Percentiles rank a stretch among this genome's conserved stretches.
phyloP scores from a whole-genome alignment of 2,113 vertebrate species.

The Urocitellus parryii region DNA sequence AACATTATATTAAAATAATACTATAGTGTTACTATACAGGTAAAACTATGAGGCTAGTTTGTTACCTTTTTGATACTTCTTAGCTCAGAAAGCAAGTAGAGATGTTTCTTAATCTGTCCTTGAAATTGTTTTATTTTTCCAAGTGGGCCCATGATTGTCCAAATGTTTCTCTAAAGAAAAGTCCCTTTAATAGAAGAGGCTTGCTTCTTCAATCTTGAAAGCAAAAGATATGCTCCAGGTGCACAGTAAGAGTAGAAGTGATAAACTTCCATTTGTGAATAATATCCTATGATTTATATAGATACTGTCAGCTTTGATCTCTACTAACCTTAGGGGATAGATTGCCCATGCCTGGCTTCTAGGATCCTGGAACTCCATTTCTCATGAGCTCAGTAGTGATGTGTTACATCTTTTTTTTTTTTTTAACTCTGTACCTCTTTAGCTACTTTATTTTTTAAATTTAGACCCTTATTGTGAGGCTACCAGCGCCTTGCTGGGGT shows the following conservation, averaged over 20 bases:
- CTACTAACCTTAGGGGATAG: background rate
- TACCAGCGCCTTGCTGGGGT: no score
- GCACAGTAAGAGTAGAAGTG: background rate
- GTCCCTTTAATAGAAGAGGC: background rate
- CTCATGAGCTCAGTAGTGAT: background rate
- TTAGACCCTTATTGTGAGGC: no score
- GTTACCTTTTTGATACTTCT: background rate
- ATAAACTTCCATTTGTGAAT: background rate
- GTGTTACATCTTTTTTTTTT: background rate
- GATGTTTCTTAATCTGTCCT: background rate
- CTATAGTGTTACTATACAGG: background rate
- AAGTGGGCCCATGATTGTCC: background rate
- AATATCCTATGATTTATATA: background rate
- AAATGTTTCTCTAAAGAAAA: background rate
- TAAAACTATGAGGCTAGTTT: background rate
- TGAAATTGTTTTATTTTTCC: background rate
- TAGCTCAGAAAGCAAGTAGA: background rate
- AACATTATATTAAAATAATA: background rate
- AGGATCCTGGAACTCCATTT: background rate
- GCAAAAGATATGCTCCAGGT: background rate
- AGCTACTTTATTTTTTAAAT: background rate
- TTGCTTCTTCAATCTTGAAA: conserved; percentile 6
- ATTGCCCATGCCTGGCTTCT: background rate
- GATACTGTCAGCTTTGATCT: background rate
- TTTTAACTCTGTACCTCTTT: background rate